phyloP scores from a whole-genome alignment of 2,113 vertebrate species.

The Bombycilla garrulus region DNA sequence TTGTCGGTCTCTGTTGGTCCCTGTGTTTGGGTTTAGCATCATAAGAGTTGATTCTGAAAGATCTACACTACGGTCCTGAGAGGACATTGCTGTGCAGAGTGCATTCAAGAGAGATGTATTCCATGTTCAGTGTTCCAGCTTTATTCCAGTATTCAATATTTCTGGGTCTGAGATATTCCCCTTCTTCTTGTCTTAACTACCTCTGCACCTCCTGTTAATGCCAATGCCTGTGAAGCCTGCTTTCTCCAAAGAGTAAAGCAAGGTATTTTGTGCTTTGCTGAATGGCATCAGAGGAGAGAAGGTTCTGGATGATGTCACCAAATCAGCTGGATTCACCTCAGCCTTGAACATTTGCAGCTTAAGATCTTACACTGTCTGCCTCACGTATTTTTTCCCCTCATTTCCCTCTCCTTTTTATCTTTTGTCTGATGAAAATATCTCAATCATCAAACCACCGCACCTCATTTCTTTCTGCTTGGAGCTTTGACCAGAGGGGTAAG shows the following conservation, averaged over 20 bases:
- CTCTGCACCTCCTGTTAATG: not conserved
- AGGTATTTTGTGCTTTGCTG: not conserved
- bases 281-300: not conserved
- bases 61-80: not conserved
- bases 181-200: not conserved
- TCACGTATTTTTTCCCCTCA: not conserved
- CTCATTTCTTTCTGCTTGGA: not conserved
- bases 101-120: not conserved
- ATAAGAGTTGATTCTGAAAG: not conserved
- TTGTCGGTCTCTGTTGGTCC: not conserved
- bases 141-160: not conserved
- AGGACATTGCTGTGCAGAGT: not conserved
- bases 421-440: not conserved
- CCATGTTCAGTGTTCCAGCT: not conserved
- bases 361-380: not conserved
- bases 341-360: not conserved
- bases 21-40: not conserved
- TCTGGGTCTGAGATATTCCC: not conserved
- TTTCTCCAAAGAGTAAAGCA: not conserved
- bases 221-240: not conserved
- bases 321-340: not conserved
- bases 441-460: not conserved
- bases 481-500: not conserved
- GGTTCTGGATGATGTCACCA: not conserved
- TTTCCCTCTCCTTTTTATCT: slow-evolving; percentile 4